These are phyloP conservation scores for Micoletzkya japonica DNA, from an alignment of 2,888 invertebrate species.

Conservation along the genomic window DNA sequence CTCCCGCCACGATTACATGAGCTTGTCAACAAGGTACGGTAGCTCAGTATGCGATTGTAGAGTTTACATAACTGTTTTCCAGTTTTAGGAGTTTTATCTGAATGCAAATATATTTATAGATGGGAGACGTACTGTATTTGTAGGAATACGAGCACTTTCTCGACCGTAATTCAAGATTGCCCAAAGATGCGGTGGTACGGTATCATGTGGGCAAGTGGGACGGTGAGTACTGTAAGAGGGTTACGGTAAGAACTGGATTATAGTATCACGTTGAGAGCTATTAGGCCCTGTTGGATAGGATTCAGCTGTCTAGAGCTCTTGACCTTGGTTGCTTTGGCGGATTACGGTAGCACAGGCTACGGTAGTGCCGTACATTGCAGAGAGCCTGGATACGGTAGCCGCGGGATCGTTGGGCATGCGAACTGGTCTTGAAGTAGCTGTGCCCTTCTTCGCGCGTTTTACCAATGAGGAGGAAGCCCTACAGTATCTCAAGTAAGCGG, in stretches of 20 bases:
- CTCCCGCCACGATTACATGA: slow-evolving; percentile 28
- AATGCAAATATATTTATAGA: too few species aligned
- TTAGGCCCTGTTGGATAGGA: too few species aligned
- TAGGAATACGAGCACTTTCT: slow-evolving; percentile 49
- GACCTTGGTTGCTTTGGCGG: too few species aligned
- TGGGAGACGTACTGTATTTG: neutral
- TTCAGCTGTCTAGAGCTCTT: too few species aligned
- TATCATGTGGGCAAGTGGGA: slow-evolving; percentile 36
- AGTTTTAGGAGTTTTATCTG: neutral
- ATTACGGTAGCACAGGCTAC: too few species aligned
- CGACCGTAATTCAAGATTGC: slow-evolving; percentile 42
- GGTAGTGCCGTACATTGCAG: slow-evolving; percentile 37
- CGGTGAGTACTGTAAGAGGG: slow-evolving; percentile 16
- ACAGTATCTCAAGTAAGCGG: slow-evolving; percentile 46
- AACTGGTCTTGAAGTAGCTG: slow-evolving; percentile 50
- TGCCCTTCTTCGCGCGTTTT: slow-evolving; percentile 52
- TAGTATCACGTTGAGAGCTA: too few species aligned
- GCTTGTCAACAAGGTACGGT: slow-evolving; percentile 30
- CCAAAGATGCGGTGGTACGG: slow-evolving; percentile 46
- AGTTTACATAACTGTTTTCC: neutral
- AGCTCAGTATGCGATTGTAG: neutral
- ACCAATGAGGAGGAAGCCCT: slow-evolving; percentile 42
- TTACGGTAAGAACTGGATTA: neutral
- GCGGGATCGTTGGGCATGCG: slow-evolving; percentile 51
- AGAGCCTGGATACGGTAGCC: slow-evolving; percentile 49